These are phyloP conservation scores for Prorops nasuta DNA, from an alignment of 1,140 invertebrate genomes.

Conservation along the genomic window DNA sequence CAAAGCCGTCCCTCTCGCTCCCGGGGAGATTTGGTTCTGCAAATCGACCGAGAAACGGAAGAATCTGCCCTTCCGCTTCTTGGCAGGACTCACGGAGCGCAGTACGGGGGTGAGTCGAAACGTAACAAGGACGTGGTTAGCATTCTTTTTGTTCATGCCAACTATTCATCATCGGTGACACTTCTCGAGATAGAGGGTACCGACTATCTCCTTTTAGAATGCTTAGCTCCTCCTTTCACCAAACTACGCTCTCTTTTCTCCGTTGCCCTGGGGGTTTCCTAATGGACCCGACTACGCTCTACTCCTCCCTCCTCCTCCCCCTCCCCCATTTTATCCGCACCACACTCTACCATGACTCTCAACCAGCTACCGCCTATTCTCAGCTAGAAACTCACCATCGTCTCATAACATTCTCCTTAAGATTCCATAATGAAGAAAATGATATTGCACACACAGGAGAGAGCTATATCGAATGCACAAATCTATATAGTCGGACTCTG, in stretches of 20 bases:
- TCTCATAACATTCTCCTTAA: too few species aligned
- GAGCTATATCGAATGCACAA: too few species aligned
- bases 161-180: slow-evolving; percentile 59
- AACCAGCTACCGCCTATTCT: too few species aligned
- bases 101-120: slow-evolving; percentile 14
- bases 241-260: slow-evolving; percentile 10
- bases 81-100: slow-evolving; percentile 4
- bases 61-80: slow-evolving; percentile 10
- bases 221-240: not conserved
- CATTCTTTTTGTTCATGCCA: slow-evolving; percentile 58
- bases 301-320: slow-evolving; percentile 1
- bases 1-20: slow-evolving; percentile 18
- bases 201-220: slow-evolving; percentile 6
- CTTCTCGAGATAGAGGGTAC: slow-evolving; percentile 52
- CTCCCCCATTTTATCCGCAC: slow-evolving; percentile 5
- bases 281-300: slow-evolving; percentile 43
- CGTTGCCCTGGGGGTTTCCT: slow-evolving; percentile 44
- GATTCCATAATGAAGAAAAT: too few species aligned
- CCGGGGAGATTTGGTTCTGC: slow-evolving; percentile 9
- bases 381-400: too few species aligned
- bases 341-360: too few species aligned
- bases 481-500: too few species aligned
- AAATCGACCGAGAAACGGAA: slow-evolving; percentile 23
- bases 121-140: slow-evolving; percentile 39
- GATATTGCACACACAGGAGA: too few species aligned